A percentile compares a stretch with the other conserved stretches of the same genome.
These are phyloP conservation scores for Mactromeris polynyma DNA, from an alignment of 2,888 invertebrate species.

Conservation along the genomic window DNA sequence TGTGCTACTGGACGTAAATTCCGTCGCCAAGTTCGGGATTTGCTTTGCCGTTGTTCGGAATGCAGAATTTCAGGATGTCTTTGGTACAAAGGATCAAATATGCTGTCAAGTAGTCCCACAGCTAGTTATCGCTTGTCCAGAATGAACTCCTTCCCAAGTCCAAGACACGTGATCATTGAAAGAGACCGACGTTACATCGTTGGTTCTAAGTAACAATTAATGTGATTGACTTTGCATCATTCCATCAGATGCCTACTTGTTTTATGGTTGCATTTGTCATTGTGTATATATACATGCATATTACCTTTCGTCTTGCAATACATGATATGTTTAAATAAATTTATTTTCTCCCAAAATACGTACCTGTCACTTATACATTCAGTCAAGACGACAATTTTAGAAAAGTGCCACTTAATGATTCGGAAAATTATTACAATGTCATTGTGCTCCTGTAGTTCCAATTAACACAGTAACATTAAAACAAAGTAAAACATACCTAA, in stretches of 20 bases:
- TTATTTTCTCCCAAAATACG: neutral
- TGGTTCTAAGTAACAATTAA: neutral
- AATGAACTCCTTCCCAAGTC: conserved; percentile 32
- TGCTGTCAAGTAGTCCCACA: neutral
- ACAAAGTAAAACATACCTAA: too few relatives aligned
- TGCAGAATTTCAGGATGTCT: conserved; percentile 37
- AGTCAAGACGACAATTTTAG: too few relatives aligned
- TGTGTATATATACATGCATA: neutral
- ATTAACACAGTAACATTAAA: too few relatives aligned
- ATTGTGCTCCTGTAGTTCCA: too few relatives aligned
- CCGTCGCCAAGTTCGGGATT: conserved; percentile 69
- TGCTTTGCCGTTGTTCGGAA: conserved; percentile 68
- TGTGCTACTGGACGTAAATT: conserved; percentile 82
- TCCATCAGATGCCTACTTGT: neutral
- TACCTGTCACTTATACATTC: too few relatives aligned
- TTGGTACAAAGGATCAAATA: neutral
- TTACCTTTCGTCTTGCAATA: neutral
- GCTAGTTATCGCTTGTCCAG: conserved; percentile 53
- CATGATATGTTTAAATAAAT: neutral
- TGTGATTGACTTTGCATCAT: neutral
- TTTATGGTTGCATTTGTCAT: neutral
- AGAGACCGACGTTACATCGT: conserved; percentile 48
- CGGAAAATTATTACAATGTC: too few relatives aligned
- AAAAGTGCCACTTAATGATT: too few relatives aligned
- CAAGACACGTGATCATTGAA: conserved; percentile 50